Evolutionary conservation across 2,888 invertebrate species (phyloP), one percentile per base, ranked within the genome.

Genomic region (Noctua pronuba): DNA sequence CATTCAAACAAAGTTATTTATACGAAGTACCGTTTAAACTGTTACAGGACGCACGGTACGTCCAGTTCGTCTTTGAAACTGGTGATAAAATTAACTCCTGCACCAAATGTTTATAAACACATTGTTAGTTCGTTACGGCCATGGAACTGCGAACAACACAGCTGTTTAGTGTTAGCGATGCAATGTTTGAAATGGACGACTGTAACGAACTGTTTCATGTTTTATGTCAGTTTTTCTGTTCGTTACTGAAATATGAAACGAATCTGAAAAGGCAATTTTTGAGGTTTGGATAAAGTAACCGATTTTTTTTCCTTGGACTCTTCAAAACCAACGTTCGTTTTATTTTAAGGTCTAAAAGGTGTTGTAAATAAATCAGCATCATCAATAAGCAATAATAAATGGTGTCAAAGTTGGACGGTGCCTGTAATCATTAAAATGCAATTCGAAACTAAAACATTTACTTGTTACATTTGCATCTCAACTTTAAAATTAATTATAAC

Each of bases 61-160:
- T 86, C 62, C 24, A 77, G 64, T 55, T 79, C 74, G 71, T 70
- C 77, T 85, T 85, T 73, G 82, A 79, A 79, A 75, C 75, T 75
- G 60, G 77, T 75, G 74, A 76, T 83, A 78, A 85, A 75, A 83
- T 75, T 68, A 74, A 82, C 83, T 83, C 24, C 44, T 83, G 80
- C 72, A 79, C 58, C 75, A 31, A 80, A 85, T 85, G 84, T 85
- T 83, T 86, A 76, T 75, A 80, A 85, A 86, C 83, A 79, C 75
- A 64, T 67, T 80, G 79, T 76, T 82, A 67, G 69, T 80, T 71
- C 31, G 71, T 77, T 64, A 74, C 73, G 31, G 70, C 62, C 28
- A 44, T 68, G 55, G 35, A 31, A 81, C 73, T 73, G 31, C 46
- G 65, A 72, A 38, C 72, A 73, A 64, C 18, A 31, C 28, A 62